phyloP scores from a whole-genome alignment of 2,797 vertebrate genomes.

The Xerus rutilus region DNA sequence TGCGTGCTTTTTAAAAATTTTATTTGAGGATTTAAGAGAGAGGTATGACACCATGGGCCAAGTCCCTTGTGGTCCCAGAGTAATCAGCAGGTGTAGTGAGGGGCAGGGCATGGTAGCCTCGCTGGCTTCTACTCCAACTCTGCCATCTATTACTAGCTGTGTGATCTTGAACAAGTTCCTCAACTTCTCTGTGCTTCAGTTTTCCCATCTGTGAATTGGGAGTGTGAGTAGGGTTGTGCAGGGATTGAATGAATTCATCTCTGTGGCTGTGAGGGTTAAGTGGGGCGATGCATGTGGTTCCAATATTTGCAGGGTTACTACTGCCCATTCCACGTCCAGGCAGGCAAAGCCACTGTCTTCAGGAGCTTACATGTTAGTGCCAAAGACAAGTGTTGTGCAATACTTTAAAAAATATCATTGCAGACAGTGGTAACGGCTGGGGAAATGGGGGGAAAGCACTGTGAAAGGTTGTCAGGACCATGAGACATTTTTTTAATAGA shows the following conservation, averaged over 20 bases:
- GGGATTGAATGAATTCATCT: rapidly evolving
- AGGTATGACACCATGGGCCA: rapidly evolving
- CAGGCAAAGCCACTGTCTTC: background rate
- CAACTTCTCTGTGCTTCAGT: background rate
- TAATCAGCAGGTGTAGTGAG: background rate
- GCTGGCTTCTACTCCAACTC: background rate
- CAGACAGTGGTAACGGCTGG: background rate
- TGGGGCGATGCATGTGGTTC: rapidly evolving
- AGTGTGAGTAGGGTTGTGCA: too few species aligned
- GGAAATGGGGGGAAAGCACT: background rate
- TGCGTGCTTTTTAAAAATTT: background rate
- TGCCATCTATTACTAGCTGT: background rate
- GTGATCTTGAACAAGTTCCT: background rate
- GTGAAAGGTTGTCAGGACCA: rapidly evolving
- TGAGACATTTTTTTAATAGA: background rate
- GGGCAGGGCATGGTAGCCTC: rapidly evolving
- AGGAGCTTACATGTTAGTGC: background rate
- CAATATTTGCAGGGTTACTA: rapidly evolving
- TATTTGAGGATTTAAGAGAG: background rate
- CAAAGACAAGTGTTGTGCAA: background rate
- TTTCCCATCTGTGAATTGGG: background rate
- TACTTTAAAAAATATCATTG: background rate
- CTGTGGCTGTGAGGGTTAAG: background rate
- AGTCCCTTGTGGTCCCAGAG: background rate
- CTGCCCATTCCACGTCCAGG: rapidly evolving